phyloP scores from a whole-genome alignment of 2,113 vertebrate genomes.

The Varanus salvator region DNA sequence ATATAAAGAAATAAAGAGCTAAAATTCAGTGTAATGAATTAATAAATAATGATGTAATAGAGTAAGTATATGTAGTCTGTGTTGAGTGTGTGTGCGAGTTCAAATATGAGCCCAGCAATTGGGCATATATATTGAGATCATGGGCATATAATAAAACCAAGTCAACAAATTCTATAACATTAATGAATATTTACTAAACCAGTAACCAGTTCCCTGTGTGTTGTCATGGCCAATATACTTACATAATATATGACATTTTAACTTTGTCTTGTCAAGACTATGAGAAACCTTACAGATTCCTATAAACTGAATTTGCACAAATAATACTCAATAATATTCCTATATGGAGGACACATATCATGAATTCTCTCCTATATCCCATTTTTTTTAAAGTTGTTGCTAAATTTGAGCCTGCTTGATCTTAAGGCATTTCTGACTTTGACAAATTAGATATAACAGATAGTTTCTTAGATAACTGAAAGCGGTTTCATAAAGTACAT shows the following conservation, averaged over 20 bases:
- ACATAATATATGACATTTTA: background rate
- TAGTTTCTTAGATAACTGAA: background rate
- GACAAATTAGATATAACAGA: background rate
- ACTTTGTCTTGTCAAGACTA: background rate
- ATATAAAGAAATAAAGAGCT: background rate
- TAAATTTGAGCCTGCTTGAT: background rate
- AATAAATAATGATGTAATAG: background rate
- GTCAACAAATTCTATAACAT: background rate
- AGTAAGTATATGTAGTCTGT: no score
- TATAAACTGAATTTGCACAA: background rate
- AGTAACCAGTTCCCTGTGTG: background rate
- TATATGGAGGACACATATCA: background rate
- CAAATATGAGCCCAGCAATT: no score
- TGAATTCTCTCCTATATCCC: background rate
- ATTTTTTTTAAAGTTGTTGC: background rate
- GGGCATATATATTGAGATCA: no score
- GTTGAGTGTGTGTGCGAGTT: background rate
- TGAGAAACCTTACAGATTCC: background rate
- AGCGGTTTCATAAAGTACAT: background rate
- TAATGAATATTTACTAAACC: background rate
- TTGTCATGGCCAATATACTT: background rate
- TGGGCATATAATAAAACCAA: background rate
- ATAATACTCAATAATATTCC: background rate
- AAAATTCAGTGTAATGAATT: background rate
- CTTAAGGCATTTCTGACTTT: background rate